Evolutionary conservation across 2,797 vertebrate species (phyloP), one percentile per base, ranked within the genome.

Genomic region (Myioborus miniatus): DNA sequence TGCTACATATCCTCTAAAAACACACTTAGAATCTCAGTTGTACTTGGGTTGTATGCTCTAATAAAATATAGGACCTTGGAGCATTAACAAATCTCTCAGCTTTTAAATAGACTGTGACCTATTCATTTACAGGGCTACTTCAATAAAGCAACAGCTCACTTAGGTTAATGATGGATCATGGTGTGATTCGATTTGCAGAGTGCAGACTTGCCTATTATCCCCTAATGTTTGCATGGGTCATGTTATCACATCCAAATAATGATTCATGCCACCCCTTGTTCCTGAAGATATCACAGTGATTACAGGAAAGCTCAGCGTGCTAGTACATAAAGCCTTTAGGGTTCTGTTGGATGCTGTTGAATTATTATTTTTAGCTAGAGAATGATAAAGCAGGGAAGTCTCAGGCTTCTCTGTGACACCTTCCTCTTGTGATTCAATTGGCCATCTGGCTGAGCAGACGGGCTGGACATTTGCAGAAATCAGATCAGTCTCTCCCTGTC

Each of bases 161-260:
- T 97, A 98, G 97, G 96, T 98, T 98, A 98, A 98, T 98, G 98
- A 98, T 98, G 97, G 97, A 98, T 98, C 97, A 93, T 96, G 84
- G 96, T 81, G 91, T 83, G 94, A 95, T 98, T 98, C 81, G 78
- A 98, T 98, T 98, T 97, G 95, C 97, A 97, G 72, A 87, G 84
- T 94, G 71, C 87, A 93, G 83, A 94, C 97, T 98, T 98, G 85
- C 93, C 97, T 97, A 97, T 98, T 98, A 98, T 97, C 95, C 65
- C 95, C 92, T 94, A 93, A 97, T 97, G 96, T 98, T 97, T 98
- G 97, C n/a, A 78, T 88, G 95, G 98, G 97, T 98, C 98, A 97
- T 97, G 97, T 97, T 97, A 97, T 98, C 96, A 95, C 96, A 96
- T 97, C 96, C 87, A 96, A 96, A 98, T 98, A 97, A 98, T 98